These are phyloP conservation scores for Tychaedon coryphoeus DNA, from an alignment of 2,113 vertebrate species.

Conservation along the genomic window DNA sequence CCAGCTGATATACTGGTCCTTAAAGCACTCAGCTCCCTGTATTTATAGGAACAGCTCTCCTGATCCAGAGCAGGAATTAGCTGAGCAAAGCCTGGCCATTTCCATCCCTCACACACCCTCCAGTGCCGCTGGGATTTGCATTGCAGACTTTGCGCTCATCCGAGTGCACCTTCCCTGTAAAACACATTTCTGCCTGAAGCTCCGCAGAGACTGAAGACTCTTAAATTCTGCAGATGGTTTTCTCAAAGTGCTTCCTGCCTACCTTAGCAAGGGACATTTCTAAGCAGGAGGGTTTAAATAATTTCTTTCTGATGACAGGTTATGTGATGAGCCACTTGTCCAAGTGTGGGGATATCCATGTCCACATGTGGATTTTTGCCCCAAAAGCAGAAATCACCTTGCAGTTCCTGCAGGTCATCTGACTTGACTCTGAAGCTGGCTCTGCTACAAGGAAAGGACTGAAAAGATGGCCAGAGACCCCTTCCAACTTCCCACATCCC, in stretches of 20 bases:
- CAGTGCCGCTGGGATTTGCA: neutral
- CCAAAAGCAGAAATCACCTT: neutral
- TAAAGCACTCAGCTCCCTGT: slow-evolving; percentile 27
- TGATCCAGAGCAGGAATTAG: neutral
- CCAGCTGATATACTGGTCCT: slow-evolving; percentile 12
- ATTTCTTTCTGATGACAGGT: neutral
- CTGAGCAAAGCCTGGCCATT: slow-evolving; percentile 18
- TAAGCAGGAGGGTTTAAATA: neutral
- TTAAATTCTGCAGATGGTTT: neutral
- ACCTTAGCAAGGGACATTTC: neutral
- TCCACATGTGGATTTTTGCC: rapidly evolving
- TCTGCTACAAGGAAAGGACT: neutral
- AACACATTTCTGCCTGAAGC: neutral
- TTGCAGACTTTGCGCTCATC: neutral
- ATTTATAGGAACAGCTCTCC: slow-evolving; percentile 7
- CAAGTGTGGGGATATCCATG: rapidly evolving
- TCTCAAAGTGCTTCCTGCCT: neutral
- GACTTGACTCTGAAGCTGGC: neutral
- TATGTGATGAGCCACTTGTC: neutral
- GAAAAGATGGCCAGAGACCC: neutral
- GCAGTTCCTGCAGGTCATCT: neutral
- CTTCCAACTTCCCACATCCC: neutral
- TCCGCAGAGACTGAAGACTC: neutral
- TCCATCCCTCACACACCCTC: slow-evolving; percentile 37
- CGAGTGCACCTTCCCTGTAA: neutral